A percentile compares a stretch with the other conserved stretches of the same genome.
Evolutionary conservation across 2,797 vertebrate genomes (phyloP).

Genomic region (Vireo griseus): DNA sequence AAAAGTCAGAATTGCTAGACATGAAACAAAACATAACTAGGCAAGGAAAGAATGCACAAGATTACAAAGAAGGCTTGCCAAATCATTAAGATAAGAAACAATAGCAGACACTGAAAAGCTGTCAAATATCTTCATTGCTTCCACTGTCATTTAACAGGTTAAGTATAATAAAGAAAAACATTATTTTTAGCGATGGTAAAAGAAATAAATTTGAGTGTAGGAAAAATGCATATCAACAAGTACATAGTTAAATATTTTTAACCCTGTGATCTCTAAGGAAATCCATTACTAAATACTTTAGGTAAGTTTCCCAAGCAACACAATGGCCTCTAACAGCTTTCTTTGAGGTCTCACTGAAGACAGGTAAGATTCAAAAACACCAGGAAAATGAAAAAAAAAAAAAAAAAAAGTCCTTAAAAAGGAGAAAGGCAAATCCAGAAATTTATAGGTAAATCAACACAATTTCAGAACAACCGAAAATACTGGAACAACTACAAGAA

Average conservation of each 20-base stretch:
- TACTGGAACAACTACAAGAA: not conserved
- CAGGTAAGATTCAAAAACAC: not conserved
- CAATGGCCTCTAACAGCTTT: not conserved
- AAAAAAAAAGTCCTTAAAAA: not conserved
- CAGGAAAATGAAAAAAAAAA: not conserved
- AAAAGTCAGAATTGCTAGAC: not conserved
- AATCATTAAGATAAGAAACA: not conserved
- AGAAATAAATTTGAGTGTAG: not conserved
- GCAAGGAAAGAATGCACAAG: not conserved
- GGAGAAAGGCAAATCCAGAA: not conserved
- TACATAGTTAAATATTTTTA: not conserved
- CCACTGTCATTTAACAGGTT: not conserved
- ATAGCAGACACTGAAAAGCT: not conserved
- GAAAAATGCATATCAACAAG: accelerated
- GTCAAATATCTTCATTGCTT: not conserved
- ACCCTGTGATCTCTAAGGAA: not conserved
- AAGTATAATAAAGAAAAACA: not conserved
- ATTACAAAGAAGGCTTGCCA: not conserved
- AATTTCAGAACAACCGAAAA: not conserved
- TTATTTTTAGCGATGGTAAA: not conserved
- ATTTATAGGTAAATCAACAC: not conserved
- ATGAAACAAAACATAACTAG: not conserved
- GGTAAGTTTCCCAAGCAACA: not conserved
- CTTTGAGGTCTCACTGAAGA: not conserved
- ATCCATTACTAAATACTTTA: not conserved